Conservation (phyloP, 2,113 vertebrate species). For the Equus przewalskii region DNA sequence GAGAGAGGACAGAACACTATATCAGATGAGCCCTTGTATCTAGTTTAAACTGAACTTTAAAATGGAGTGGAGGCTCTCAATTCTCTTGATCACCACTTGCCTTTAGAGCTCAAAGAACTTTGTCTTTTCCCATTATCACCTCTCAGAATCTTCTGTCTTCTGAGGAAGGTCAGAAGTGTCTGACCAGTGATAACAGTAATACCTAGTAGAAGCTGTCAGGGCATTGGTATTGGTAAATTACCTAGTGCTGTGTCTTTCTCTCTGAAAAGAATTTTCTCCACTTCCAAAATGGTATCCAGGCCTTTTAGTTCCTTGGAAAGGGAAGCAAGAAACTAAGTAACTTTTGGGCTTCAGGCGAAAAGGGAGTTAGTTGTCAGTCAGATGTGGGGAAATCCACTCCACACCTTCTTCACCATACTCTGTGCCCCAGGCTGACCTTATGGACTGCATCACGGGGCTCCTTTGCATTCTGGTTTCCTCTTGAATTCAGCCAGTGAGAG, state of each 20-base stretch:
- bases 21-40: neutral
- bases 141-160: neutral
- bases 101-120: neutral
- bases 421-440: neutral
- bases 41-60: constrained; percentile 32
- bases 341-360: neutral
- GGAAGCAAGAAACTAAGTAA: neutral
- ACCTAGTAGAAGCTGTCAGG: neutral
- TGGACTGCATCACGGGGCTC: neutral
- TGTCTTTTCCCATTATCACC: neutral
- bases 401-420: neutral
- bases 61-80: neutral
- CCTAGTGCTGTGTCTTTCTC: neutral
- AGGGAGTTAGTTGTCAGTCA: neutral
- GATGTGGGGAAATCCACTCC: neutral
- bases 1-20: neutral
- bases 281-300: neutral
- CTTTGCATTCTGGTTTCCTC: neutral
- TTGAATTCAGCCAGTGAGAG: neutral
- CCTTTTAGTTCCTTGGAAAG: neutral
- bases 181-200: neutral
- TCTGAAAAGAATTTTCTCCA: neutral
- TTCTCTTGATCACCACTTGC: neutral
- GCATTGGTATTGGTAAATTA: neutral
- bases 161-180: neutral